Conservation (phyloP, 2,113 vertebrate species). For the Felis catus region DNA sequence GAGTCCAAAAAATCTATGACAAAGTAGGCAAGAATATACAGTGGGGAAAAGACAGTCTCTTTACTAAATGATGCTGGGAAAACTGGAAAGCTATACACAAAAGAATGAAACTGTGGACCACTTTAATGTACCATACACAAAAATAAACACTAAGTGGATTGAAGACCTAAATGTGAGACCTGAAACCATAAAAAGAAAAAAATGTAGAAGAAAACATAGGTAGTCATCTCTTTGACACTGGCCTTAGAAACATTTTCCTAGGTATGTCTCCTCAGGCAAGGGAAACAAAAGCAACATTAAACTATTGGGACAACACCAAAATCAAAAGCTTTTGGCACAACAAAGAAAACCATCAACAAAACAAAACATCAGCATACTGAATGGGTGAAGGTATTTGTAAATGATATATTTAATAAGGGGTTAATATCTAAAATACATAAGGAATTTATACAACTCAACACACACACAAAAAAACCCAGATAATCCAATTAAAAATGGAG, state of each 20-base stretch:
- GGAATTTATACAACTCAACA: not conserved
- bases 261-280: not conserved
- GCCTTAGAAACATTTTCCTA: not conserved
- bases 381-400: not conserved
- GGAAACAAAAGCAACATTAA: not conserved
- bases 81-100: not conserved
- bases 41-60: not conserved
- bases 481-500: not conserved
- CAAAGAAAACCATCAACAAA: not conserved
- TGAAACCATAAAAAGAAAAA: not conserved
- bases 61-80: not conserved
- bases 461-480: not conserved
- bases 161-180: not conserved
- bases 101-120: not conserved
- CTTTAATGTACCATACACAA: not conserved
- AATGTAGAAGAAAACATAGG: not conserved
- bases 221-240: not conserved
- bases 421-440: not conserved
- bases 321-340: not conserved
- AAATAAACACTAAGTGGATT: not conserved
- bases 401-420: not conserved
- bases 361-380: not conserved
- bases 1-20: not conserved
- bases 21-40: not conserved
- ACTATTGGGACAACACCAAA: not conserved